A percentile compares a stretch with the other conserved stretches of the same genome.
These are phyloP conservation scores for Drosophila triauraria DNA, from an alignment of 1,140 invertebrate species.

Conservation along the genomic window DNA sequence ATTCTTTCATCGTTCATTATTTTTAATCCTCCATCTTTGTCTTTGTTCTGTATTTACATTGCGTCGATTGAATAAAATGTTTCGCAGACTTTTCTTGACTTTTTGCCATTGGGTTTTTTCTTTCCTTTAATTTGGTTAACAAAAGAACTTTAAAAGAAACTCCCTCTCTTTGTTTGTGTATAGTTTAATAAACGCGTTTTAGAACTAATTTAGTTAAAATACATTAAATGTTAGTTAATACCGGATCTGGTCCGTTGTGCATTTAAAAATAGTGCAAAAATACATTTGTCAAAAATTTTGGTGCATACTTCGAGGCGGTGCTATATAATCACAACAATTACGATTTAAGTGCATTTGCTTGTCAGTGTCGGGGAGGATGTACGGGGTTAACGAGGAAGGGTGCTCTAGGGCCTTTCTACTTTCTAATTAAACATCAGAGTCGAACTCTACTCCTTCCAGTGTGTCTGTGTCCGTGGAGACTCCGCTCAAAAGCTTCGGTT, in stretches of 20 bases:
- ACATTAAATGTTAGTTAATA: slow-evolving; percentile 45
- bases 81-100: slow-evolving; percentile 63
- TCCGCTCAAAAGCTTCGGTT: slow-evolving; percentile 77
- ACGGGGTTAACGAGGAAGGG: slow-evolving; percentile 1
- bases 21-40: slow-evolving; percentile 8
- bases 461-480: slow-evolving; percentile 30
- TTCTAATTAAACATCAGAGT: slow-evolving; percentile 29
- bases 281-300: slow-evolving; percentile 78
- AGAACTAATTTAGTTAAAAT: slow-evolving; percentile 55
- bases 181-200: slow-evolving; percentile 27
- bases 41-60: slow-evolving; percentile 71
- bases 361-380: slow-evolving; percentile 16
- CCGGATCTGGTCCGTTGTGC: slow-evolving; percentile 43
- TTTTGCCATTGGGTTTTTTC: slow-evolving; percentile 22
- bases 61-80: slow-evolving; percentile 52
- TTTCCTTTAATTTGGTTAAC: slow-evolving; percentile 30
- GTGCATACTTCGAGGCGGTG: slow-evolving; percentile 81
- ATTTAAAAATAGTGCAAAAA: slow-evolving; percentile 81
- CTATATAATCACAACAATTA: slow-evolving; percentile 82
- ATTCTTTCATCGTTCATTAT: slow-evolving; percentile 17
- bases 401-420: slow-evolving; percentile 1
- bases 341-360: slow-evolving; percentile 77
- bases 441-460: slow-evolving; percentile 24
- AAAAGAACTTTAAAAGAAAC: slow-evolving; percentile 44
- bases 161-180: slow-evolving; percentile 20